phyloP scores from a whole-genome alignment of 1,140 invertebrate species.

The Tyrophagus putrescentiae region DNA sequence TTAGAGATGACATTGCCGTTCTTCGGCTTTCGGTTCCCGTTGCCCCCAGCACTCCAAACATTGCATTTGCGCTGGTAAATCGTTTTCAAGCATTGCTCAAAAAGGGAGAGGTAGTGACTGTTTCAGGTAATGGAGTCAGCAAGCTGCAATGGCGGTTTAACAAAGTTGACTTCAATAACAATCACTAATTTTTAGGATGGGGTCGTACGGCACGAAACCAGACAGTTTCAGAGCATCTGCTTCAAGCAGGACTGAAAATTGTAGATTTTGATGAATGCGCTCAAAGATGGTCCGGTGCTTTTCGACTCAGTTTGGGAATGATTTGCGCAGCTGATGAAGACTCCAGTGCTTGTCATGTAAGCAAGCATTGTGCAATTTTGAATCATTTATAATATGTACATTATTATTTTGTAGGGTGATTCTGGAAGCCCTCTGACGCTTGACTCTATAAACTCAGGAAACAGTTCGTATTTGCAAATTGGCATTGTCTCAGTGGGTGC shows the following conservation, averaged over 20 bases:
- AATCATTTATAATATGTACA: background rate
- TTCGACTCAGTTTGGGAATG: background rate
- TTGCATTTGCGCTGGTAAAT: background rate
- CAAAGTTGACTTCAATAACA: no score
- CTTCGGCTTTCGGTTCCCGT: background rate
- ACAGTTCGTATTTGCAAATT: conserved; percentile 1
- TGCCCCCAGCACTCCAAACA: background rate
- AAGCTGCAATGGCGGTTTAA: no score
- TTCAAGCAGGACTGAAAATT: background rate
- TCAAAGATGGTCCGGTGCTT: background rate
- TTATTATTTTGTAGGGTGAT: conserved; percentile 2
- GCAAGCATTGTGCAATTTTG: background rate
- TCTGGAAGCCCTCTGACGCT: conserved; percentile 5
- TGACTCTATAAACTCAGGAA: no score
- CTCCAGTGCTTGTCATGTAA: conserved; percentile 9
- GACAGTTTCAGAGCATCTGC: background rate
- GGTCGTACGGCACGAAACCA: background rate
- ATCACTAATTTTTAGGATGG: no score
- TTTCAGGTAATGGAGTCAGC: no score
- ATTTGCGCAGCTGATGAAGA: background rate
- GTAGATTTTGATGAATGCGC: background rate
- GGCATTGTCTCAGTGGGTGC: conserved; percentile 6
- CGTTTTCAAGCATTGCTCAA: background rate
- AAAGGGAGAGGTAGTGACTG: background rate
- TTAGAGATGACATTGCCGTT: background rate